A percentile compares a stretch with the other conserved stretches of the same genome.
These are phyloP conservation scores for Pitangus sulphuratus DNA, from an alignment of 2,797 vertebrate genomes.

Conservation along the genomic window DNA sequence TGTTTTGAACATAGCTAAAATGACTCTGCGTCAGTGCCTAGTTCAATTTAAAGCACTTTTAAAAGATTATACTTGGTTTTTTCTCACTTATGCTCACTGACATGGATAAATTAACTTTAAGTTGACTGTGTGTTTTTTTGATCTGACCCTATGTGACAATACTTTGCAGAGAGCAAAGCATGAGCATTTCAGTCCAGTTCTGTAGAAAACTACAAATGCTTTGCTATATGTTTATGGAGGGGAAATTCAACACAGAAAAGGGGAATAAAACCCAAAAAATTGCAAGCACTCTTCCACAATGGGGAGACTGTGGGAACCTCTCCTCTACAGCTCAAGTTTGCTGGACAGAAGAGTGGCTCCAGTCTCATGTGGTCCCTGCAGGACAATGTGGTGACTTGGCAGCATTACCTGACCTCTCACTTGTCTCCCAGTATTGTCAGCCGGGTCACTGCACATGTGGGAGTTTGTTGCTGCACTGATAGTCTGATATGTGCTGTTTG, in stretches of 20 bases:
- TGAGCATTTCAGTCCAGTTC: neutral
- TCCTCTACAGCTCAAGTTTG: neutral
- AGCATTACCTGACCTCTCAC: neutral
- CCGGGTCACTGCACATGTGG: rapidly evolving
- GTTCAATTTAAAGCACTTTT: neutral
- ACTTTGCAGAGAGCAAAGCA: neutral
- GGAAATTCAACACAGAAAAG: neutral
- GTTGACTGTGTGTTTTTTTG: neutral
- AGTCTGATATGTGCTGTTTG: neutral
- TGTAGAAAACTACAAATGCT: neutral
- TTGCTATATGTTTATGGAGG: neutral
- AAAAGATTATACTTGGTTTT: neutral
- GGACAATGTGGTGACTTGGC: neutral
- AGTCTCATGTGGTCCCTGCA: neutral
- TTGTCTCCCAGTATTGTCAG: neutral
- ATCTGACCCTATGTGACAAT: neutral
- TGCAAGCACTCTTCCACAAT: neutral
- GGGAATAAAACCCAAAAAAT: neutral
- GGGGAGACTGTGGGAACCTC: neutral
- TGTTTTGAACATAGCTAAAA: neutral
- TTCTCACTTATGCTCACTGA: neutral
- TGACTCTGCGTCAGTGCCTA: neutral
- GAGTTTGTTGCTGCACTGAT: neutral
- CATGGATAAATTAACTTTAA: neutral
- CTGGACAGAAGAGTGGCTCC: neutral